Conservation (phyloP, 1,140 invertebrate genomes). For the Leptopilina boulardi region DNA sequence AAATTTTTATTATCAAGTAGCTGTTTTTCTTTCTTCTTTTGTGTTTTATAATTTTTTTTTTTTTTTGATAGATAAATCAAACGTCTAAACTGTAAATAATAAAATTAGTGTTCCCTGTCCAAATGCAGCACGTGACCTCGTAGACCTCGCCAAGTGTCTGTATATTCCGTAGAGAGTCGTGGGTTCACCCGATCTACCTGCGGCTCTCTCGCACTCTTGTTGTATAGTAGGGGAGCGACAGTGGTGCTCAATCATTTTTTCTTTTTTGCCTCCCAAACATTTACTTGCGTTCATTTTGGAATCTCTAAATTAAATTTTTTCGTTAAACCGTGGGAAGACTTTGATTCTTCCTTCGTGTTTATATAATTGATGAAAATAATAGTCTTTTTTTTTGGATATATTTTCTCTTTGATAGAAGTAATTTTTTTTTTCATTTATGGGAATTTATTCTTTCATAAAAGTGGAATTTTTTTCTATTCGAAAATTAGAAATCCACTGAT, state of each 20-base stretch:
- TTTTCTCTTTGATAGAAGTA: no score
- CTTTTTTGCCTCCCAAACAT: no score
- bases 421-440: no score
- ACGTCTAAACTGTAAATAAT: conserved; percentile 66
- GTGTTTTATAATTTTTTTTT: conserved; percentile 1
- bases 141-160: conserved; percentile 66
- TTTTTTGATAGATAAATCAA: conserved; percentile 50
- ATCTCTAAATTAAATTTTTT: not conserved
- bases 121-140: conserved; percentile 66
- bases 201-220: conserved; percentile 57
- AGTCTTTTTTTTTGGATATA: no score
- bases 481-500: no score
- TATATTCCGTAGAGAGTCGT: conserved; percentile 68
- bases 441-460: no score
- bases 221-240: conserved; percentile 48
- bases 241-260: conserved; percentile 53
- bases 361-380: no score
- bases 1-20: conserved; percentile 18
- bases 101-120: conserved; percentile 65
- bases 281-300: not conserved
- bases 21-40: not conserved
- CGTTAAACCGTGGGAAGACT: not conserved
- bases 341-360: not conserved
- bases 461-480: no score
- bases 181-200: conserved; percentile 70